These are phyloP conservation scores for Sceloporus undulatus DNA, from an alignment of 2,113 vertebrate species.

Conservation along the genomic window DNA sequence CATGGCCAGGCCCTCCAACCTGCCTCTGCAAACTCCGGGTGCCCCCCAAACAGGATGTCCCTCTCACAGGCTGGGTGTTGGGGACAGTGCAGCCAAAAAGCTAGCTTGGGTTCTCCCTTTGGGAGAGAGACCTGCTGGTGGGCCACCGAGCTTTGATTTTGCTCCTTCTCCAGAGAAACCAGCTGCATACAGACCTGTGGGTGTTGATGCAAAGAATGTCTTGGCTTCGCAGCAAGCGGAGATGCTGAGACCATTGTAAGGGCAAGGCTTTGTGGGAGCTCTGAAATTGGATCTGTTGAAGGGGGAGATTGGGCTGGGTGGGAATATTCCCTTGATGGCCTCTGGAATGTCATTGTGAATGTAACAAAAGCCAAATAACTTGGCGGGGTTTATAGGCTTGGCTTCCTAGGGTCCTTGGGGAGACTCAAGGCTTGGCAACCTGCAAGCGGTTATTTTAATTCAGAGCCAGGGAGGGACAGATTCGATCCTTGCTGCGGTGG, in stretches of 20 bases:
- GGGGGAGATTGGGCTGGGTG: constrained; percentile 62
- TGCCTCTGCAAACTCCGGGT: constrained; percentile 74
- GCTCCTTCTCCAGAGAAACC: constrained; percentile 63
- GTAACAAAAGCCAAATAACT: constrained; percentile 65
- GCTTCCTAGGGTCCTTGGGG: constrained; percentile 37
- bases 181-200: constrained; percentile 71
- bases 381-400: background rate
- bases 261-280: constrained; percentile 41
- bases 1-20: constrained; percentile 74
- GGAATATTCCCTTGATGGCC: constrained; percentile 51
- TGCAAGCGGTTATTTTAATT: background rate
- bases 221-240: constrained; percentile 57
- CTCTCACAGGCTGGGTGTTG: constrained; percentile 50
- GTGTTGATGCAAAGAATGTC: constrained; percentile 76
- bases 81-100: constrained; percentile 60
- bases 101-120: constrained; percentile 63
- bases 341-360: constrained; percentile 51
- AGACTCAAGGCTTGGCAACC: background rate
- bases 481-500: constrained; percentile 36
- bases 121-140: constrained; percentile 61
- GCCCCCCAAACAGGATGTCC: constrained; percentile 64
- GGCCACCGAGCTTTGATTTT: constrained; percentile 62
- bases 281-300: constrained; percentile 66
- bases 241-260: constrained; percentile 23
- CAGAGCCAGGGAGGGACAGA: constrained; percentile 47